Evolutionary conservation across 2,888 invertebrate genomes (phyloP).

Genomic region (Chaetoderma sp.): DNA sequence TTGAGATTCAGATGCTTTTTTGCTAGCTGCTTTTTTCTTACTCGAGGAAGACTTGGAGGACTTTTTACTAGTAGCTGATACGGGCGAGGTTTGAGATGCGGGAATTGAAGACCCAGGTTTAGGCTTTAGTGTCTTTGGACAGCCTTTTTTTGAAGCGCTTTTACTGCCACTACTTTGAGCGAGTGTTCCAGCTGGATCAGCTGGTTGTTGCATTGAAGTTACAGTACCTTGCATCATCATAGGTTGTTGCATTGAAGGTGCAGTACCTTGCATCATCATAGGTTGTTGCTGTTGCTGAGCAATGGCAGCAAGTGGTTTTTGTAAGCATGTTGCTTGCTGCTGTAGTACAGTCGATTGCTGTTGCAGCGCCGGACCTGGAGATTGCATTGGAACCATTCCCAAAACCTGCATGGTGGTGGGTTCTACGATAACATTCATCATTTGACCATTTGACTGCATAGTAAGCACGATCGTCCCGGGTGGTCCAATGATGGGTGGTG

Average conservation of each 20-base stretch:
- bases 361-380: conserved; percentile 38
- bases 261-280: not conserved
- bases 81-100: not conserved
- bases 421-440: conserved; percentile 53
- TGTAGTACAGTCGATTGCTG: conserved; percentile 24
- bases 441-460: conserved; percentile 53
- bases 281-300: conserved; percentile 11
- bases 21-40: conserved; percentile 7
- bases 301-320: not conserved
- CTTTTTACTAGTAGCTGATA: conserved; percentile 30
- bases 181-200: not conserved
- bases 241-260: not conserved
- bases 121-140: conserved; percentile 47
- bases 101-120: too few species aligned
- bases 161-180: conserved; percentile 9
- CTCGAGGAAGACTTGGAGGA: conserved; percentile 21
- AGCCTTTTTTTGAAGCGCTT: conserved; percentile 42
- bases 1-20: not conserved
- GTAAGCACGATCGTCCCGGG: conserved; percentile 59
- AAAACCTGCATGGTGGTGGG: conserved; percentile 48
- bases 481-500: conserved; percentile 21
- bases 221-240: not conserved
- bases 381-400: not conserved
- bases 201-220: not conserved
- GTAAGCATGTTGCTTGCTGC: not conserved